Conservation (phyloP, 2,113 vertebrate genomes). For the Ursus arctos region DNA sequence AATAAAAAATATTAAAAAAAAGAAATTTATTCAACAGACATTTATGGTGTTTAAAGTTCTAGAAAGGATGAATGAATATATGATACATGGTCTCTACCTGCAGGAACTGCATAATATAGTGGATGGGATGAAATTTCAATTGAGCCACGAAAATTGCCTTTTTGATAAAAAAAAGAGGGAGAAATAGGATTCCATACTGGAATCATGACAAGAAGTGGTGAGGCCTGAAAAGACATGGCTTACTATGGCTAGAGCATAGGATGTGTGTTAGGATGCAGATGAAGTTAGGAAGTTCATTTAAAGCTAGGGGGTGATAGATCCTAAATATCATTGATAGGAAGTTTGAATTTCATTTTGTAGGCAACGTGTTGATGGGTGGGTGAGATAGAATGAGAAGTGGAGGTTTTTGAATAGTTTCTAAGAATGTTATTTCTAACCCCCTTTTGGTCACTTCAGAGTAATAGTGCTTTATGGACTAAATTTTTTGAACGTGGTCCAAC, state of each 20-base stretch:
- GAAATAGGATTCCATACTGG: background rate
- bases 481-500: constrained; percentile 9
- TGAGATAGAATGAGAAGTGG: background rate
- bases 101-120: background rate
- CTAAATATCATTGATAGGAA: background rate
- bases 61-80: background rate
- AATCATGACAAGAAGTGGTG: background rate
- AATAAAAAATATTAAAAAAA: too few species aligned
- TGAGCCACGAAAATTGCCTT: background rate
- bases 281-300: background rate
- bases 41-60: constrained; percentile 24
- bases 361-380: background rate
- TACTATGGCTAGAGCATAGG: background rate
- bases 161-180: background rate
- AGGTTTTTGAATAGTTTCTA: background rate
- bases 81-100: background rate
- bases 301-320: background rate
- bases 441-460: constrained; percentile 2
- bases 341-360: background rate
- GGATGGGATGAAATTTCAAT: background rate
- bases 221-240: background rate
- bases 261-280: background rate
- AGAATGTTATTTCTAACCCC: background rate
- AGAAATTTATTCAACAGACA: background rate
- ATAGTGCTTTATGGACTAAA: background rate